Evolutionary conservation across 2,797 vertebrate species (phyloP), one percentile per base, ranked within the genome.

Genomic region (Lagocephalus sceleratus): DNA sequence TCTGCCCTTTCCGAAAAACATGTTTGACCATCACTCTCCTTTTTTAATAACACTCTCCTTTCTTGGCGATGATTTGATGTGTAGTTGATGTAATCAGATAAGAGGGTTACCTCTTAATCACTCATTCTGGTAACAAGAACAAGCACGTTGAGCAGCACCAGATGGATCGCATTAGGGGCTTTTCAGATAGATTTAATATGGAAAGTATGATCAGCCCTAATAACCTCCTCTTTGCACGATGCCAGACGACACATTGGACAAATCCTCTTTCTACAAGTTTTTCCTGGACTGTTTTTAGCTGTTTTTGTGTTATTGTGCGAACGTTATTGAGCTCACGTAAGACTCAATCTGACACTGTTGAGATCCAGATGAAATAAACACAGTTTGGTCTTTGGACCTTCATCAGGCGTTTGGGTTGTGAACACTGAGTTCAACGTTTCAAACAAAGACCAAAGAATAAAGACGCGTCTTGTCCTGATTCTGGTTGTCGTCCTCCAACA

Each of bases 101-200:
- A 90, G 84, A 89, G 81, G 77, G 59, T 87, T 87, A 85, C 49
- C 6, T 42, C 78, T 82, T 83, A 85, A 84, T 87, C 81, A 77
- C 68, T 86, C 68, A 82, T 76, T 89, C 77, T 29, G 70, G 66
- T 65, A 69, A 79, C 49, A 68, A 44, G 67, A 51, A 68, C 68
- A 82, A 84, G 73, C 75, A 86, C 85, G 82, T 73, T 86, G 84
- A 87, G 75, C 76, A 82, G 63, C 48, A 82, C 61, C 85, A 89
- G 84, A 84, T 86, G 75, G 67, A 78, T 71, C 20, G 63, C 72
- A 89, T 90, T 91, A 85, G 59, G 41, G 21, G 47, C 60, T 75
- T 54, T 66, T 82, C 46, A 51, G 55, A 66, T 73, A 78, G 75
- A 78, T 84, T 86, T 85, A 82, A 72, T 61, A 69, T 71, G 57